phyloP scores from a whole-genome alignment of 2,888 invertebrate genomes.

The Monoplex corrugatus region DNA sequence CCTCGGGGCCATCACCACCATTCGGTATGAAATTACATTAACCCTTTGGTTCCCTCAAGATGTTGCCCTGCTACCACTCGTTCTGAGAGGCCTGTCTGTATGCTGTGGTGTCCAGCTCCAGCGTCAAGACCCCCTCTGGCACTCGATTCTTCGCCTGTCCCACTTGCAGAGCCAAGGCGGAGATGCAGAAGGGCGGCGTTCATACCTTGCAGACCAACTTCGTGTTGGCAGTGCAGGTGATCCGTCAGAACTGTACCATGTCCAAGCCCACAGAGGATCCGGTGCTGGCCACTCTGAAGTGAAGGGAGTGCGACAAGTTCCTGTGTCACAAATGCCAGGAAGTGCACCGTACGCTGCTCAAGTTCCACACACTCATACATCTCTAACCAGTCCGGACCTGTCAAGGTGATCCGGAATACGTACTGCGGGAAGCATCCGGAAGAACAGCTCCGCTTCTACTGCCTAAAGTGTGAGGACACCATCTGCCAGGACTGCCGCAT shows the following conservation, averaged over 20 bases:
- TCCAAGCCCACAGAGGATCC: constrained; percentile 31
- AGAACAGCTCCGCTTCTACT: constrained; percentile 42
- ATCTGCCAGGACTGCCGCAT: constrained; percentile 47
- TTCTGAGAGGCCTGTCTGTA: constrained; percentile 44
- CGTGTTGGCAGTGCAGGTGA: constrained; percentile 13
- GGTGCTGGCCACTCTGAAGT: neutral
- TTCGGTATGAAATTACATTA: too few species aligned
- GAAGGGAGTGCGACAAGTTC: constrained; percentile 44
- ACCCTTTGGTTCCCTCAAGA: constrained; percentile 30
- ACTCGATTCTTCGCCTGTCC: constrained; percentile 34
- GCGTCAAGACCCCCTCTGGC: neutral
- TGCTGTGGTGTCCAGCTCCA: constrained; percentile 18
- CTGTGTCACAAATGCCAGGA: constrained; percentile 30
- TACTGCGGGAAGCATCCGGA: constrained; percentile 42
- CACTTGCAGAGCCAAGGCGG: constrained; percentile 8
- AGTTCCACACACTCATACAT: constrained; percentile 41
- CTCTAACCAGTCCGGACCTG: neutral
- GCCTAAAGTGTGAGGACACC: constrained; percentile 36
- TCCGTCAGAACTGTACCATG: constrained; percentile 6
- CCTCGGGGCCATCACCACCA: too few species aligned
- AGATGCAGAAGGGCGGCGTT: constrained; percentile 29
- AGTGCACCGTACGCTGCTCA: constrained; percentile 30
- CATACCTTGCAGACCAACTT: constrained; percentile 37
- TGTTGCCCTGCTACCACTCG: constrained; percentile 46
- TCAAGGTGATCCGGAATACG: constrained; percentile 34